phyloP scores from a whole-genome alignment of 2,888 invertebrate genomes.

The Anthophora plumipes region DNA sequence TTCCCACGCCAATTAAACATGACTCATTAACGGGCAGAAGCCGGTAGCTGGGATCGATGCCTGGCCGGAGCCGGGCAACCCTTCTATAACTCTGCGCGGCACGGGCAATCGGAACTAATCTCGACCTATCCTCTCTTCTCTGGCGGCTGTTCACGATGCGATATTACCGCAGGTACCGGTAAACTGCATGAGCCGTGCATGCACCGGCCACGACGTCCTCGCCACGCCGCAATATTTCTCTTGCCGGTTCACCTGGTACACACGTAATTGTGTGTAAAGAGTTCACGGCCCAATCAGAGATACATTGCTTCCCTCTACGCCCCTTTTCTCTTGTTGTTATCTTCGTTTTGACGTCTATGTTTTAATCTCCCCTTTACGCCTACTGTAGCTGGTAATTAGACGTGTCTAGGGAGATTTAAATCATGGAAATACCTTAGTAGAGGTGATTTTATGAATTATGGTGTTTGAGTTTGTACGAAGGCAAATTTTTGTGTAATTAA shows the following conservation, averaged over 20 bases:
- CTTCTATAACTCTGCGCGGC: slow-evolving; percentile 77
- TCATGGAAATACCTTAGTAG: slow-evolving; percentile 16
- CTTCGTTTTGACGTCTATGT: slow-evolving; percentile 55
- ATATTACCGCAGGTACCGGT: slow-evolving; percentile 69
- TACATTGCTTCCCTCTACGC: slow-evolving; percentile 22
- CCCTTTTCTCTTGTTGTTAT: background rate
- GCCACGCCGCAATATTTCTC: slow-evolving; percentile 64
- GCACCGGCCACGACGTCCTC: slow-evolving; percentile 42
- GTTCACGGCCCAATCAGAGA: slow-evolving; percentile 33
- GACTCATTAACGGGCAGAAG: slow-evolving; percentile 84
- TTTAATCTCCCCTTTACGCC: slow-evolving; percentile 43
- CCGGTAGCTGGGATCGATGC: slow-evolving; percentile 81
- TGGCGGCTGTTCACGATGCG: slow-evolving; percentile 64
- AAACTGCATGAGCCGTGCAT: slow-evolving; percentile 48
- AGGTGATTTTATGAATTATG: background rate
- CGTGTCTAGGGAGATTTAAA: slow-evolving; percentile 25
- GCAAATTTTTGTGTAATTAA: too few species aligned
- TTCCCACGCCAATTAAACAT: slow-evolving; percentile 85
- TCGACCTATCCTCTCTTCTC: slow-evolving; percentile 73
- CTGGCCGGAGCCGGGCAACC: slow-evolving; percentile 71
- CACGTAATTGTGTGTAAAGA: slow-evolving; percentile 59
- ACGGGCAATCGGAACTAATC: slow-evolving; percentile 82
- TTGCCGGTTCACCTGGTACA: slow-evolving; percentile 47
- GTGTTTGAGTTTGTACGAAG: background rate
- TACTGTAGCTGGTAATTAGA: slow-evolving; percentile 29